Conservation (phyloP, 2,888 invertebrate species). For the Platycnemis pennipes region DNA sequence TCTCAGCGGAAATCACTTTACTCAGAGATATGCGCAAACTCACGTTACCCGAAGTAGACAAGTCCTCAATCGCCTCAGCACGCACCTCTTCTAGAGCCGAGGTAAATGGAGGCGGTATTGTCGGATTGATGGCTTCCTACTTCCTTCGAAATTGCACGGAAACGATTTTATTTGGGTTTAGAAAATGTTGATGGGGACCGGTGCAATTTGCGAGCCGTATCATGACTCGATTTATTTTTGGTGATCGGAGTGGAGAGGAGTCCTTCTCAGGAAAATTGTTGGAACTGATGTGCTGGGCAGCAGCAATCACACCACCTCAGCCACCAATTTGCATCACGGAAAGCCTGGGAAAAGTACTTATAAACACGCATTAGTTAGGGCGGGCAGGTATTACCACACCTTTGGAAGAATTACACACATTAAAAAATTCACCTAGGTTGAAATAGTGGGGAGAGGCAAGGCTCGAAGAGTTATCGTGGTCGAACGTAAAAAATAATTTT, state of each 20-base stretch:
- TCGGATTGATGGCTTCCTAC: conserved; percentile 13
- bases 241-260: neutral
- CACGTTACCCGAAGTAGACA: neutral
- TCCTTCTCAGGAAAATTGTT: neutral
- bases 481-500: neutral
- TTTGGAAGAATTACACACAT: neutral
- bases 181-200: neutral
- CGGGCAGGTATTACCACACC: neutral
- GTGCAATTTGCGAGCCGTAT: neutral
- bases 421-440: neutral
- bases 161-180: conserved; percentile 31
- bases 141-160: neutral
- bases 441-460: neutral
- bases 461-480: neutral
- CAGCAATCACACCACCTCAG: neutral
- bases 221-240: neutral
- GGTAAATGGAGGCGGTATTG: neutral
- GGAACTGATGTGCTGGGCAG: conserved; percentile 13
- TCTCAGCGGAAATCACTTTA: neutral
- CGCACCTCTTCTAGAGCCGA: neutral
- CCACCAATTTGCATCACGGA: neutral
- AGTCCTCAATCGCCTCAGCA: neutral
- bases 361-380: conserved; percentile 29
- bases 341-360: neutral
- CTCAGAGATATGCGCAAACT: neutral